Percentiles rank a stretch among this genome's conserved stretches.
Conservation (phyloP, 2,113 vertebrate genomes). For the Panthera leo region DNA sequence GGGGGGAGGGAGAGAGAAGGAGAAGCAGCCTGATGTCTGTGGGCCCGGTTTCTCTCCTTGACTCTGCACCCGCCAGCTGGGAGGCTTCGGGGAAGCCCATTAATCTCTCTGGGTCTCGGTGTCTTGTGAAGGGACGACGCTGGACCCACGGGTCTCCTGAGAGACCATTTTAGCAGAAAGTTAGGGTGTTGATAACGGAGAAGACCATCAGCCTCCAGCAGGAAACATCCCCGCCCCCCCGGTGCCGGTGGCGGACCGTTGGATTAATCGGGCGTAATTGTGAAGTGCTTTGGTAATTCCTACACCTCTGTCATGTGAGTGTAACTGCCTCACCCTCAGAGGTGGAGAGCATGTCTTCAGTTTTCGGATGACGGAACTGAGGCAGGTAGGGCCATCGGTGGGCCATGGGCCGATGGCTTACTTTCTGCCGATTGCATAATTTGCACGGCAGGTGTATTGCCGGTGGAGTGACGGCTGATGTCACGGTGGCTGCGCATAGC, state of each 20-base stretch:
- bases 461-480: neutral
- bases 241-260: neutral
- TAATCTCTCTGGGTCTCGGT: neutral
- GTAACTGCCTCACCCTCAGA: neutral
- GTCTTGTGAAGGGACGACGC: neutral
- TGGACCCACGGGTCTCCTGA: neutral
- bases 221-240: neutral
- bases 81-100: neutral
- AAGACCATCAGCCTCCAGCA: neutral
- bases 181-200: neutral
- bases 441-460: neutral
- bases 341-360: neutral
- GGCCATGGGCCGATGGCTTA: neutral
- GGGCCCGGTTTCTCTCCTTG: neutral
- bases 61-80: neutral
- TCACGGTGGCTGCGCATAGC: neutral
- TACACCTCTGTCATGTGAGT: neutral
- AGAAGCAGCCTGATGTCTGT: neutral
- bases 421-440: neutral
- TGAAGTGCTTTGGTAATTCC: neutral
- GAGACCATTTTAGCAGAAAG: neutral
- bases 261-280: too few relatives aligned
- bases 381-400: neutral
- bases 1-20: neutral
- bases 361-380: neutral